A percentile compares a stretch with the other conserved stretches of the same genome.
phyloP scores from a whole-genome alignment of 2,888 invertebrate genomes.

The Pecten maximus region DNA sequence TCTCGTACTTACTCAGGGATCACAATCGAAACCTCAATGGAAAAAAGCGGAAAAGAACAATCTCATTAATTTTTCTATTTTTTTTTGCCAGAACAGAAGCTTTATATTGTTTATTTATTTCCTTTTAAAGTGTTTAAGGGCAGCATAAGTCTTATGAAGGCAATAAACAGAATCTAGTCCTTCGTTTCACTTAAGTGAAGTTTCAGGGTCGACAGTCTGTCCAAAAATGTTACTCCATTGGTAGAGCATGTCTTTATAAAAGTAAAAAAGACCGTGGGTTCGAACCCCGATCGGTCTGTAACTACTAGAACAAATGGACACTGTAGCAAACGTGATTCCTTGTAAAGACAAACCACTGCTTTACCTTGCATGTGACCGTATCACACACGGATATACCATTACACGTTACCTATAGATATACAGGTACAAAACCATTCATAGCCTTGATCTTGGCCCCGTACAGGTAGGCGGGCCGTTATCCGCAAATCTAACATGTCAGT shows the following conservation, averaged over 20 bases:
- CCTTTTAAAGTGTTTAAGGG: too few relatives aligned
- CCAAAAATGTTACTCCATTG: too few relatives aligned
- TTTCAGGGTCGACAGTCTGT: too few relatives aligned
- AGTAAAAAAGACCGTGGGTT: not conserved
- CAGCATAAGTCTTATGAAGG: too few relatives aligned
- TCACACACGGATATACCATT: not conserved
- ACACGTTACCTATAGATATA: conserved; percentile 26
- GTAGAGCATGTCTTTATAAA: too few relatives aligned
- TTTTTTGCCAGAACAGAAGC: too few relatives aligned
- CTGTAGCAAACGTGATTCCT: not conserved
- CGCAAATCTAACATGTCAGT: not conserved
- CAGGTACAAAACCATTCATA: conserved; percentile 30
- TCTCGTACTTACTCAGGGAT: not conserved
- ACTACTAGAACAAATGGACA: not conserved
- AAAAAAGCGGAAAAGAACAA: too few relatives aligned
- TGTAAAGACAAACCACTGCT: not conserved
- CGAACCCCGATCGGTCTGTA: not conserved
- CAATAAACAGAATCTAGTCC: too few relatives aligned
- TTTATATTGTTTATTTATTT: too few relatives aligned
- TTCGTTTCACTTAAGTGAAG: too few relatives aligned
- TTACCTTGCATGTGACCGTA: not conserved
- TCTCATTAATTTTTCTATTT: too few relatives aligned
- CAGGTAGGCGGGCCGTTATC: conserved; percentile 28
- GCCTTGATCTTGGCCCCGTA: conserved; percentile 3
- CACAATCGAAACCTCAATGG: not conserved